A percentile compares a stretch with the other conserved stretches of the same genome.
Conservation (phyloP, 2,113 vertebrate genomes). For the Clarias magur region DNA sequence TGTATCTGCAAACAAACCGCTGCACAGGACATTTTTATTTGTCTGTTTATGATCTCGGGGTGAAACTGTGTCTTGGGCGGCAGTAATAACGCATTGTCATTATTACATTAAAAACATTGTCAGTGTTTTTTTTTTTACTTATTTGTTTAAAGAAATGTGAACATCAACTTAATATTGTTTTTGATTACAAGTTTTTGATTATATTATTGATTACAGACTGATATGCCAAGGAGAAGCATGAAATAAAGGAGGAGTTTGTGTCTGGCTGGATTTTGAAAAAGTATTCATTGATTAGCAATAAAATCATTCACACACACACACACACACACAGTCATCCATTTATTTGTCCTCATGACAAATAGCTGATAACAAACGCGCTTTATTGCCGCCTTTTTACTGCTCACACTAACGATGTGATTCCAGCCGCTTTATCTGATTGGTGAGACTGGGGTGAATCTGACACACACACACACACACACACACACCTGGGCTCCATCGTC, state of each 20-base stretch:
- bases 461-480: too few species aligned
- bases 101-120: neutral
- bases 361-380: conserved; percentile 27
- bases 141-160: neutral
- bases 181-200: too few species aligned
- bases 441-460: neutral
- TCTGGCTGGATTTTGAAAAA: neutral
- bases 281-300: conserved; percentile 9
- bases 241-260: neutral
- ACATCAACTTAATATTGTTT: neutral
- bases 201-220: too few species aligned
- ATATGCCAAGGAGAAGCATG: too few species aligned
- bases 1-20: too few species aligned
- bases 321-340: neutral
- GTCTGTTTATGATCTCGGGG: too few species aligned
- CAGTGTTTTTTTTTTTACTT: neutral
- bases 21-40: too few species aligned
- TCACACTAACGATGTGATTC: neutral
- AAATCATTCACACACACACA: neutral
- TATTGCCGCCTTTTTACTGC: neutral
- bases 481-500: neutral
- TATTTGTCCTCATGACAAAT: conserved; percentile 9
- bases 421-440: neutral
- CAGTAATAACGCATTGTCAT: too few species aligned
- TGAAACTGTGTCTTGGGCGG: too few species aligned